These are phyloP conservation scores for Metacarcinus magister DNA, from an alignment of 2,888 invertebrate genomes.

Conservation along the genomic window DNA sequence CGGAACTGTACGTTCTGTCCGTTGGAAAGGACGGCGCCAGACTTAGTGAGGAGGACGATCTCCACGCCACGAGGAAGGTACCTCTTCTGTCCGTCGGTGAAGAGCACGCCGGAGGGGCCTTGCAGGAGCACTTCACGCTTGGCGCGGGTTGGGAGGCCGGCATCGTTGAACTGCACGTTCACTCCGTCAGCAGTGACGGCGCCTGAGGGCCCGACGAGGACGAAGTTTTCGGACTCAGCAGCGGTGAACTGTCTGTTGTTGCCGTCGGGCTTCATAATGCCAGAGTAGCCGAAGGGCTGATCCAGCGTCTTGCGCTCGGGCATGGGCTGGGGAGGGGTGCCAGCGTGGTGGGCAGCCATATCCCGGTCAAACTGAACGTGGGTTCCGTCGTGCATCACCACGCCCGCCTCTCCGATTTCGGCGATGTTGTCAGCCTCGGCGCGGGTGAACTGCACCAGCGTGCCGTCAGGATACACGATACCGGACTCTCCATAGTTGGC, in stretches of 20 bases:
- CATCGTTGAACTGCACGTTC: slow-evolving; percentile 66
- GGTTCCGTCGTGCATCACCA: neutral
- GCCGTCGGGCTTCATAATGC: slow-evolving; percentile 65
- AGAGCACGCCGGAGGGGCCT: slow-evolving; percentile 17
- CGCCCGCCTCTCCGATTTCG: slow-evolving; percentile 37
- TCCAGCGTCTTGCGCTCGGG: neutral
- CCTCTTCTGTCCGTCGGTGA: neutral
- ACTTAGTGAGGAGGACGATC: neutral
- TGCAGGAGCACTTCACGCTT: neutral
- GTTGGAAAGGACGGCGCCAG: slow-evolving; percentile 58
- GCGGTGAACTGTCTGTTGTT: slow-evolving; percentile 65
- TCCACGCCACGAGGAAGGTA: slow-evolving; percentile 3
- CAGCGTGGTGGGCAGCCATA: neutral
- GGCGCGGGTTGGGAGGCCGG: slow-evolving; percentile 1
- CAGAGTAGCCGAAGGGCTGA: slow-evolving; percentile 59
- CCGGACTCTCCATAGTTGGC: slow-evolving; percentile 50
- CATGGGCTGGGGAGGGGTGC: neutral
- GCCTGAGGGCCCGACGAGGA: slow-evolving; percentile 76
- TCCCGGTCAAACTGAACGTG: slow-evolving; percentile 46
- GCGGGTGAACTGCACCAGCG: slow-evolving; percentile 30
- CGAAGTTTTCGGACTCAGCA: slow-evolving; percentile 64
- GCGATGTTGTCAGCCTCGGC: slow-evolving; percentile 44
- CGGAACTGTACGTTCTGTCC: slow-evolving; percentile 62
- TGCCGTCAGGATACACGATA: slow-evolving; percentile 55
- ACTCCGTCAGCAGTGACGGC: slow-evolving; percentile 70